Base-by-base conservation (phyloP, 1,140 invertebrate genomes). In the Amyelois transitella region DNA sequence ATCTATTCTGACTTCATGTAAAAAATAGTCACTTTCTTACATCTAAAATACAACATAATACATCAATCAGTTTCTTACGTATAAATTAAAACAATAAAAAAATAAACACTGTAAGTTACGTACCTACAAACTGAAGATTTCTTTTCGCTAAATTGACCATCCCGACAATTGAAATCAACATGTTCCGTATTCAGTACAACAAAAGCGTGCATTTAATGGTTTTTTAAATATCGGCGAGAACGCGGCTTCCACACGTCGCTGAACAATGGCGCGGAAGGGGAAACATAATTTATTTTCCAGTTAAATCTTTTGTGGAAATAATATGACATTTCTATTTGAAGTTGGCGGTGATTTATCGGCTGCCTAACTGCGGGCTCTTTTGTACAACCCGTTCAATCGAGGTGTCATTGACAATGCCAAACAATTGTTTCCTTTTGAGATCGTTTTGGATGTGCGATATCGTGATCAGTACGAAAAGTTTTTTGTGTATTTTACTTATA, bases 251-350 rank as follows among this genome's bases (percentile, higher is more conserved):
- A 86, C 82, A 85, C 82, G 78, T 86, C 76, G 66, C 53, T 72
- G 82, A 83, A 88, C 82, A 88, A 88, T 81, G 63, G 75, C 72
- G 62, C 59, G 71, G 64, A 75, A 77, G 83, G 82, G 81, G 77
- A 81, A 87, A 78, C 71, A 84, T 84, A 88, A 88, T 88, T 88
- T 88, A 88, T 88, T 86, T 88, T 84, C 76, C 64, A 85, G 83
- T 86, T 88, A 86, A 88, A 88, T 88, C 85, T 88, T 88, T 86
- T 86, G 85, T 86, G 83, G 80, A 80, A 85, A 86, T 88, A 88
- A 88, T 86, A 86, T 86, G 85, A 86, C 83, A 78, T 85, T 88
- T 86, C 85, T 88, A 86, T 88, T 86, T 85, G 80, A 83, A 84
- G 81, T 85, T 79, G 76, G 70, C 72, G 65, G 59, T 88, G 83